Evolutionary conservation across 2,888 invertebrate species (phyloP).

Genomic region (Ametastegia equiseti): DNA sequence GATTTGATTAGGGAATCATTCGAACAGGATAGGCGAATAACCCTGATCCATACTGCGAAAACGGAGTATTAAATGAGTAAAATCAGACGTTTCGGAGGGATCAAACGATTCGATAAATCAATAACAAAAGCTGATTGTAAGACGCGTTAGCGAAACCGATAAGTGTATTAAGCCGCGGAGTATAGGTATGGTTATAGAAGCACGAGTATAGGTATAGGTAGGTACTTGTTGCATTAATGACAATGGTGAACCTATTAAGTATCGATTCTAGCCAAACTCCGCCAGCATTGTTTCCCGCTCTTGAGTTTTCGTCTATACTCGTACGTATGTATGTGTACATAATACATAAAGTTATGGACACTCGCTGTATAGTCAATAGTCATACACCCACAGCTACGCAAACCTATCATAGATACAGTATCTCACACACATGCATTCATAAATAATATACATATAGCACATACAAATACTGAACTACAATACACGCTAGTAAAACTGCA

Average conservation of each 20-base stretch:
- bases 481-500: background rate
- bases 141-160: background rate
- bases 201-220: slow-evolving; percentile 62
- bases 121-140: background rate
- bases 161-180: no score
- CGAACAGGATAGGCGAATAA: background rate
- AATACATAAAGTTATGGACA: background rate
- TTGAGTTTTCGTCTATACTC: background rate
- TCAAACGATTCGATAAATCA: background rate
- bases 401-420: no score
- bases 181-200: slow-evolving; percentile 67
- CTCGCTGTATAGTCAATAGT: background rate
- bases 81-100: background rate
- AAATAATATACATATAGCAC: background rate
- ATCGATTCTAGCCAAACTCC: slow-evolving; percentile 72
- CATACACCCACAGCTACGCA: background rate
- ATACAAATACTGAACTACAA: background rate
- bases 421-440: background rate
- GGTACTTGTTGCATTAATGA: slow-evolving; percentile 76
- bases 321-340: background rate
- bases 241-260: slow-evolving; percentile 73
- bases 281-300: slow-evolving; percentile 63
- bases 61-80: background rate
- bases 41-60: background rate
- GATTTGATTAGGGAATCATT: background rate